A percentile compares a stretch with the other conserved stretches of the same genome.
Evolutionary conservation across 2,113 vertebrate species (phyloP).

Genomic region (Camelus dromedarius): DNA sequence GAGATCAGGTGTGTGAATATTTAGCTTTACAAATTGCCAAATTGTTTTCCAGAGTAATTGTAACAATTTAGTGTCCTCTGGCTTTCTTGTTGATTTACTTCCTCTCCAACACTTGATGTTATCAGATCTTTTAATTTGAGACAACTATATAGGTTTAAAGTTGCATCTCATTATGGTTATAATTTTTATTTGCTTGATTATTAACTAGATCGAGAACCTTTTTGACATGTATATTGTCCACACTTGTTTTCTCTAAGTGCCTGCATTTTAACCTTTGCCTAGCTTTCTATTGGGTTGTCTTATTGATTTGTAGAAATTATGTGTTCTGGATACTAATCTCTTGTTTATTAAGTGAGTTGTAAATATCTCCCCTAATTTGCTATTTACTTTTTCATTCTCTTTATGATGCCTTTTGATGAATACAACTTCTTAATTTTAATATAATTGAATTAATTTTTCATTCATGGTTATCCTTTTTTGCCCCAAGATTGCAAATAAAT

Average conservation of each 20-base stretch:
- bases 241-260: neutral
- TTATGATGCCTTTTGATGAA: neutral
- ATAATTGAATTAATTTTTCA: neutral
- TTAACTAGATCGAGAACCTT: neutral
- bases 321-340: neutral
- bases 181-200: slow-evolving; percentile 4
- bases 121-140: slow-evolving; percentile 3
- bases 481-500: neutral
- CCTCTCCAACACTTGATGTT: neutral
- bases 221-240: neutral
- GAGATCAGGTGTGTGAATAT: neutral
- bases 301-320: neutral
- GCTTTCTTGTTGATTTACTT: neutral
- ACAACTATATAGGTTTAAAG: neutral
- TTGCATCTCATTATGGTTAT: neutral
- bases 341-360: neutral
- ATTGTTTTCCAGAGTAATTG: neutral
- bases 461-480: neutral
- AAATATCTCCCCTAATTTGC: neutral
- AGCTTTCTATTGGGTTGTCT: neutral
- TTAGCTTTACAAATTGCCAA: neutral
- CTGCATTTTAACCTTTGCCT: neutral
- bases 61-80: neutral
- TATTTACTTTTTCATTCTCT: neutral
- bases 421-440: slow-evolving; percentile 11